Conservation (phyloP, 2,113 vertebrate species). For the Uria lomvia region DNA sequence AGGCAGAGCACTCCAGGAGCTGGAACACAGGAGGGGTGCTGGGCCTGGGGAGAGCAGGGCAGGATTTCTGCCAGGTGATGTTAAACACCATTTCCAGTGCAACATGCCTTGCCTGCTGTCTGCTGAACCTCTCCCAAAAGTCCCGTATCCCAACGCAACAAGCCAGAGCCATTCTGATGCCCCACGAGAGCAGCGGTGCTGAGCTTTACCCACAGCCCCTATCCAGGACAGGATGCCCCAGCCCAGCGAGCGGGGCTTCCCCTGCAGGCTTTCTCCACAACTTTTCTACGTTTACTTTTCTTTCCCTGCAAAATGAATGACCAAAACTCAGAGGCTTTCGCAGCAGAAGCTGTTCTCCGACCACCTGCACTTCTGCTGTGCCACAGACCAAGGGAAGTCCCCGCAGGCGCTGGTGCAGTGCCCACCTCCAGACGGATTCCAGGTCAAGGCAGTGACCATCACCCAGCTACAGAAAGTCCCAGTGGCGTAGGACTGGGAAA, state of each 20-base stretch:
- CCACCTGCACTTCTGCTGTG: background rate
- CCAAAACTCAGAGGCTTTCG: background rate
- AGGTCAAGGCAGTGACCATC: background rate
- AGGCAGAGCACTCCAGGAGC: background rate
- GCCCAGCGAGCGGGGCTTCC: background rate
- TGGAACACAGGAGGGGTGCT: background rate
- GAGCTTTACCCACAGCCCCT: background rate
- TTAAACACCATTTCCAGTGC: background rate
- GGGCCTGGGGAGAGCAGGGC: background rate
- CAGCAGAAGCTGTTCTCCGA: background rate
- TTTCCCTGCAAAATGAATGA: background rate
- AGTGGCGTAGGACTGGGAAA: background rate
- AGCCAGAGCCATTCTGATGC: background rate
- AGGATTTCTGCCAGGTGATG: background rate
- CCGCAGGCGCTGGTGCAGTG: rapidly evolving
- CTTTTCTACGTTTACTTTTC: background rate
- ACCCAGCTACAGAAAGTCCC: background rate
- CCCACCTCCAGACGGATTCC: background rate
- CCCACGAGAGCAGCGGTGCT: background rate
- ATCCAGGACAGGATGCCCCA: too few species aligned
- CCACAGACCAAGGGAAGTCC: background rate
- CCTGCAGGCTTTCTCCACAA: background rate
- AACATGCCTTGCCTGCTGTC: rapidly evolving
- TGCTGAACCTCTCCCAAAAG: background rate
- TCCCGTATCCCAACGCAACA: rapidly evolving